These are phyloP conservation scores for Heliothis subflexa DNA, from an alignment of 1,140 invertebrate genomes.

Conservation along the genomic window DNA sequence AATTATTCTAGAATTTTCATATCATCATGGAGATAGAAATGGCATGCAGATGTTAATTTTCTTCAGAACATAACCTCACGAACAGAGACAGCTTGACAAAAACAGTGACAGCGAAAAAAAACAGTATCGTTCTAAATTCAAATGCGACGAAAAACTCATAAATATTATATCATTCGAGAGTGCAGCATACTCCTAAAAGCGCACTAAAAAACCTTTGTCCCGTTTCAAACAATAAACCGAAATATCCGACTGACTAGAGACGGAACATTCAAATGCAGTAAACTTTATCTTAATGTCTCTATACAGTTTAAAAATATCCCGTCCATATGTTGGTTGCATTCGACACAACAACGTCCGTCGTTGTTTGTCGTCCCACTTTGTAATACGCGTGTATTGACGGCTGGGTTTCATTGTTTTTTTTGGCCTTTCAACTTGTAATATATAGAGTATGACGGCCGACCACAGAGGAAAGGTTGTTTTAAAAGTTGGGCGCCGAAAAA, in stretches of 20 bases:
- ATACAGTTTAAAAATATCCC: slow-evolving; percentile 63
- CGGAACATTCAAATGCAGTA: slow-evolving; percentile 59
- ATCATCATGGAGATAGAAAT: slow-evolving; percentile 8
- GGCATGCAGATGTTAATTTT: neutral
- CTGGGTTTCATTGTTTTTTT: slow-evolving; percentile 20
- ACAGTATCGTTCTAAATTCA: slow-evolving; percentile 49
- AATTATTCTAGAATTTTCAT: slow-evolving; percentile 1
- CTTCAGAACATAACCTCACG: slow-evolving; percentile 26
- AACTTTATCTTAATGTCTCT: slow-evolving; percentile 75
- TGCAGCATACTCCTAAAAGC: slow-evolving; percentile 64
- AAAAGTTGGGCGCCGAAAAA: slow-evolving; percentile 22
- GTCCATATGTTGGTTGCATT: slow-evolving; percentile 49
- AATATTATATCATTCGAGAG: slow-evolving; percentile 67
- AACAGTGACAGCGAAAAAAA: slow-evolving; percentile 41
- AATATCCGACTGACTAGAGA: slow-evolving; percentile 51
- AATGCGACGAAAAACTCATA: slow-evolving; percentile 60
- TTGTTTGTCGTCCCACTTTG: slow-evolving; percentile 46
- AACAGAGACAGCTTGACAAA: slow-evolving; percentile 22
- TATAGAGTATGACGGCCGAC: slow-evolving; percentile 9
- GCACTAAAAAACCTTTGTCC: slow-evolving; percentile 73
- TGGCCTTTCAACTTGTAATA: slow-evolving; percentile 26
- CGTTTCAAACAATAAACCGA: slow-evolving; percentile 72
- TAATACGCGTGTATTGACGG: slow-evolving; percentile 44
- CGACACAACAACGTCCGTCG: slow-evolving; percentile 35
- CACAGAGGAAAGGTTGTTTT: slow-evolving; percentile 24